Evolutionary conservation across 2,888 invertebrate species (phyloP).

Genomic region (Boloria selene): DNA sequence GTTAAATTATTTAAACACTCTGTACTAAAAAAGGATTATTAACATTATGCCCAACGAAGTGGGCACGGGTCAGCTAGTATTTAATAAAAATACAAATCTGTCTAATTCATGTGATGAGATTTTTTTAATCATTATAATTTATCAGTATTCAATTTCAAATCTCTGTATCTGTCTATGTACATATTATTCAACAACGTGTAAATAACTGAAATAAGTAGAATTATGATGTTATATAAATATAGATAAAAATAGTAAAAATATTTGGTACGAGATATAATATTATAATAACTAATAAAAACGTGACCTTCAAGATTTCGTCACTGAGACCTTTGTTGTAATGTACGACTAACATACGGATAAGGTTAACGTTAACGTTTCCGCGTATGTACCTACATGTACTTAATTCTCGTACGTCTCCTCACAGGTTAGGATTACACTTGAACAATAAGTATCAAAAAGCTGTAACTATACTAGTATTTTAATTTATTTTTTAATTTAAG

Average conservation of each 20-base stretch:
- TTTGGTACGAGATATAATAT: background rate
- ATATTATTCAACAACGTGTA: no score
- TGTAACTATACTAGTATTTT: no score
- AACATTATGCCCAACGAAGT: no score
- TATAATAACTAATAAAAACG: constrained; percentile 10
- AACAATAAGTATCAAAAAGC: background rate
- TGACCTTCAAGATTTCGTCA: constrained; percentile 38
- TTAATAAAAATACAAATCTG: no score
- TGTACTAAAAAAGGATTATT: no score
- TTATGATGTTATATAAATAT: background rate
- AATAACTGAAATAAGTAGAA: background rate
- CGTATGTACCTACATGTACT: constrained; percentile 15
- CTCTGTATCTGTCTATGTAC: no score
- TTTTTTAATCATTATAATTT: no score
- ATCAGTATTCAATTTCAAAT: no score
- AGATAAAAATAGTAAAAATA: constrained; percentile 1
- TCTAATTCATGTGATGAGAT: no score
- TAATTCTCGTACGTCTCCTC: background rate
- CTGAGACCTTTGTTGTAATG: constrained; percentile 29
- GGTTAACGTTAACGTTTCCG: constrained; percentile 31
- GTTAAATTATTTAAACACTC: no score
- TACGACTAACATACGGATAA: constrained; percentile 27
- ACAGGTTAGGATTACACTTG: constrained; percentile 9
- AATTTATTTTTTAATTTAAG: no score
- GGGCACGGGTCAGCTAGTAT: no score